Evolutionary conservation across 2,113 vertebrate species (phyloP).

Genomic region (Syngnathus scovelli): DNA sequence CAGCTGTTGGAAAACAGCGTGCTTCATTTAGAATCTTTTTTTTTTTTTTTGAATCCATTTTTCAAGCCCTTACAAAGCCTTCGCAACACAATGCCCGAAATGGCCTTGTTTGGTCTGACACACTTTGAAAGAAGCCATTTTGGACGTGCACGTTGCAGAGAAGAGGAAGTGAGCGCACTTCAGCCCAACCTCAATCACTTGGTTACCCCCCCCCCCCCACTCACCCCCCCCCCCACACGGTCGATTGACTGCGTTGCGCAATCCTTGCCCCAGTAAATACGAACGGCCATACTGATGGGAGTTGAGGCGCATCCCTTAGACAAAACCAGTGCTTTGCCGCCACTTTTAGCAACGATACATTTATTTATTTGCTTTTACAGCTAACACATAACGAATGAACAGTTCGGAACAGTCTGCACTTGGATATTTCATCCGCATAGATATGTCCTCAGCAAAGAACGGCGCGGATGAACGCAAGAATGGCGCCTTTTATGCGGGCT

Average conservation of each 20-base stretch:
- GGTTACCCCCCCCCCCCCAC: conserved; percentile 24
- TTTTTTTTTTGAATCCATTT: no score
- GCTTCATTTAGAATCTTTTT: conserved; percentile 15
- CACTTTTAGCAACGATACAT: no score
- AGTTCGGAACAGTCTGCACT: no score
- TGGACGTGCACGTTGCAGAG: conserved; percentile 16
- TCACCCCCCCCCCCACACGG: no score
- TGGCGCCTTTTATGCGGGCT: neutral
- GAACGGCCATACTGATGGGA: neutral
- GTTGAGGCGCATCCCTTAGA: no score
- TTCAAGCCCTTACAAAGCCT: conserved; percentile 13
- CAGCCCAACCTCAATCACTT: conserved; percentile 3
- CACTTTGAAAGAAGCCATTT: neutral
- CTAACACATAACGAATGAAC: no score
- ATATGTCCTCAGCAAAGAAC: neutral
- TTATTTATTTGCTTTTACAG: no score
- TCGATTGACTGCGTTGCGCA: conserved; percentile 23
- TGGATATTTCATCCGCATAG: neutral
- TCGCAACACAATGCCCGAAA: conserved; percentile 17
- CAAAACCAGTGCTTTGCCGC: no score
- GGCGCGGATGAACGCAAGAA: neutral
- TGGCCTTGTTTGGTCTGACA: conserved; percentile 1
- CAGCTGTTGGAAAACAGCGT: conserved; percentile 5
- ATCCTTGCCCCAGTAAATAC: neutral
- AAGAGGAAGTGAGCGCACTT: neutral